Conservation (phyloP, 2,888 invertebrate genomes). For the Zele albiditarsus region DNA sequence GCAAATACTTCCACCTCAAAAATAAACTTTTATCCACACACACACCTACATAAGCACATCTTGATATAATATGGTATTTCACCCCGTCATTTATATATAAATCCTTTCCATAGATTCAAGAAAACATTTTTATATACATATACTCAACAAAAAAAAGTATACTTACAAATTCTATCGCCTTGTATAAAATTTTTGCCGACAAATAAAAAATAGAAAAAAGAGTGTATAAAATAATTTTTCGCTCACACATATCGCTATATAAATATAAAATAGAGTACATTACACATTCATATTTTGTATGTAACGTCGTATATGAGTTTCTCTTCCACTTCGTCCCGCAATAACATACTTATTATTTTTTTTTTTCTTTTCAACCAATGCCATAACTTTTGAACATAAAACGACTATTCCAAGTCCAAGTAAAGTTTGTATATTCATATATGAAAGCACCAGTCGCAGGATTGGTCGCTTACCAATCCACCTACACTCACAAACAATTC, state of each 20-base stretch:
- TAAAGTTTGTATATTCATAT: constrained; percentile 13
- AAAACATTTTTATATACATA: not conserved
- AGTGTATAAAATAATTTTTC: no score
- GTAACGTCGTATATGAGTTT: not conserved
- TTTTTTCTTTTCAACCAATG: not conserved
- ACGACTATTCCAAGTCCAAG: not conserved
- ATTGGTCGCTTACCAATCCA: constrained; percentile 16
- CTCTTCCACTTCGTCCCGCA: not conserved
- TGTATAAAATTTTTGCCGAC: no score
- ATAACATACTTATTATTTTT: not conserved
- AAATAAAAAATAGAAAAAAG: no score
- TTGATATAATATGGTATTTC: not conserved
- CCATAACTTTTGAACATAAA: constrained; percentile 2
- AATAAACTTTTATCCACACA: not conserved
- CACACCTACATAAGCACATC: not conserved
- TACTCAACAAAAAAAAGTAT: no score
- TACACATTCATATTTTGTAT: no score
- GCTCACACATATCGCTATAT: no score
- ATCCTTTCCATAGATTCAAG: not conserved
- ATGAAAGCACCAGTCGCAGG: not conserved
- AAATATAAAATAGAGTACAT: no score
- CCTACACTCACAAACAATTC: not conserved
- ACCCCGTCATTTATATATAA: not conserved
- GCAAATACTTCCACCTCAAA: not conserved
- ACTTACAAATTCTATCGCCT: no score